Evolutionary conservation across 2,113 vertebrate species (phyloP).

Genomic region (Oxyruncus cristatus): DNA sequence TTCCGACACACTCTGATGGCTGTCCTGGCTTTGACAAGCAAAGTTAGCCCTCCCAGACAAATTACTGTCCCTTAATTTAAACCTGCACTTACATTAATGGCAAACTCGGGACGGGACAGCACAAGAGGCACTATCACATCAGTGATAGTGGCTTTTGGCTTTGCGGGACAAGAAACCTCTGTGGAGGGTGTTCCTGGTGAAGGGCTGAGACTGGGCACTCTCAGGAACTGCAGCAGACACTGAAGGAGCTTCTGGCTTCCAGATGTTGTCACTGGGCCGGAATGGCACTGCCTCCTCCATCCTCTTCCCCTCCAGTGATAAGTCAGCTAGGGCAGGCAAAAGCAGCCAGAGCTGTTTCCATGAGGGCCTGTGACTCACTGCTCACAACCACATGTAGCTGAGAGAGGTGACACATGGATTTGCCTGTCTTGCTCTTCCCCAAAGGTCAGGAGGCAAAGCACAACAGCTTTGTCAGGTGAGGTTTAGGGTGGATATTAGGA

Average conservation of each 20-base stretch:
- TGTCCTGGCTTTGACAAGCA: neutral
- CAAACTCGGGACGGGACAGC: neutral
- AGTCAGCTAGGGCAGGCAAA: neutral
- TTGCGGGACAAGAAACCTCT: neutral
- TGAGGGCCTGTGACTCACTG: rapidly evolving
- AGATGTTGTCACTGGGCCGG: neutral
- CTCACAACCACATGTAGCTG: neutral
- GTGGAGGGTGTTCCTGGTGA: neutral
- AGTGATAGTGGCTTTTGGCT: neutral
- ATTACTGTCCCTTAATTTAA: neutral
- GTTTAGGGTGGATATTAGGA: neutral
- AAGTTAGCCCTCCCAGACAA: neutral
- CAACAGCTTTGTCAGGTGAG: neutral
- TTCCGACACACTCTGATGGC: neutral
- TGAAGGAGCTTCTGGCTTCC: neutral
- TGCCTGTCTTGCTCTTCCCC: neutral
- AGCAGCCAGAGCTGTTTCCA: neutral
- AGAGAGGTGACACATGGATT: rapidly evolving
- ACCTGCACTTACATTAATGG: neutral
- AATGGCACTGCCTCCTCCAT: neutral
- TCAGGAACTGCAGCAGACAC: neutral
- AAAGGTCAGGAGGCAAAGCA: neutral
- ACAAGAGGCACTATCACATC: neutral
- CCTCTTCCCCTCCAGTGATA: neutral
- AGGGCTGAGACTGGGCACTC: neutral